Evolutionary conservation across 2,888 invertebrate species (phyloP).

Genomic region (Ochropleura leucogaster): DNA sequence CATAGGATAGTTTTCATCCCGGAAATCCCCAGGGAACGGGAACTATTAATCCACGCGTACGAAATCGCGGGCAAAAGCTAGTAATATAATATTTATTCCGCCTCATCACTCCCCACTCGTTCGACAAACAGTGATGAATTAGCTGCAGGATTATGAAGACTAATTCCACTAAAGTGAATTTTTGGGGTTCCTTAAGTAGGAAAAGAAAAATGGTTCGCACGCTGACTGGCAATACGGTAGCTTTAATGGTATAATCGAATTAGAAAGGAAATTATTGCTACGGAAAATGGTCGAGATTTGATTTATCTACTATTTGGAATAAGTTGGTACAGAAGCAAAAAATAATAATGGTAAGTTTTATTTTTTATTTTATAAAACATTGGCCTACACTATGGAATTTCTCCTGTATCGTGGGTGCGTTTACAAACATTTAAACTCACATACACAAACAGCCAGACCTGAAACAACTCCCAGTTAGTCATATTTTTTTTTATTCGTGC

Average conservation of each 20-base stretch:
- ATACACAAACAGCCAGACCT: too few relatives aligned
- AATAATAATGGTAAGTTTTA: background rate
- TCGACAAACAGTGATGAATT: constrained; percentile 80
- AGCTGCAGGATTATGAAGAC: constrained; percentile 80
- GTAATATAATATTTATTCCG: constrained; percentile 71
- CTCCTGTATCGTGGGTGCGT: too few relatives aligned
- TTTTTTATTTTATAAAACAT: background rate
- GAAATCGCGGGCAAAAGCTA: too few relatives aligned
- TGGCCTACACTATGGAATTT: too few relatives aligned
- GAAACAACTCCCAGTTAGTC: too few relatives aligned
- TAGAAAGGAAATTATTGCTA: constrained; percentile 80
- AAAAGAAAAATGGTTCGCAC: constrained; percentile 83
- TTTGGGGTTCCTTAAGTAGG: constrained; percentile 77
- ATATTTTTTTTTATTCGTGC: too few relatives aligned
- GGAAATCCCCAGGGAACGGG: too few relatives aligned
- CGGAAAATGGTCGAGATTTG: constrained; percentile 69
- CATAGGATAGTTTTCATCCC: too few relatives aligned
- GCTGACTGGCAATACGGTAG: constrained; percentile 83
- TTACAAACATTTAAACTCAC: too few relatives aligned
- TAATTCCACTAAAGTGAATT: constrained; percentile 84
- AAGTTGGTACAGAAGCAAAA: background rate
- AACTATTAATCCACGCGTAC: too few relatives aligned
- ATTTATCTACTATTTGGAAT: constrained; percentile 31
- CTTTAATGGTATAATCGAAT: constrained; percentile 84
- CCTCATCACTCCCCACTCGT: constrained; percentile 77